Conservation (phyloP, 1,140 invertebrate species). For the Drosophila lacertosa region DNA sequence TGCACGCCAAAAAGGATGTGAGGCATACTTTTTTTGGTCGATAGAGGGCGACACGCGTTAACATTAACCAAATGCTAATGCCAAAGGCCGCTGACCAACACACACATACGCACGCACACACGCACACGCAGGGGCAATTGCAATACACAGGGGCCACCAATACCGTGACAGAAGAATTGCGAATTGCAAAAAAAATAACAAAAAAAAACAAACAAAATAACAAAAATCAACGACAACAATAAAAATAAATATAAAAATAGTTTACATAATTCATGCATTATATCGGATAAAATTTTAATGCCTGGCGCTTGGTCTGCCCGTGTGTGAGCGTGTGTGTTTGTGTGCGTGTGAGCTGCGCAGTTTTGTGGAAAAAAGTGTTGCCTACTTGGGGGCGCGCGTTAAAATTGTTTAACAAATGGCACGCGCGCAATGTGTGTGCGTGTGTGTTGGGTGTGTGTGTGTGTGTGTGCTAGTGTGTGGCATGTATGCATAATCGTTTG, state of each 20-base stretch:
- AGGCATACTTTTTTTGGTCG: constrained; percentile 50
- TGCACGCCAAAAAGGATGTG: constrained; percentile 32
- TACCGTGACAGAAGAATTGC: constrained; percentile 58
- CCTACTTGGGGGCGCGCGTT: constrained; percentile 74
- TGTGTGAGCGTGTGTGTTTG: constrained; percentile 11
- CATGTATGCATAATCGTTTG: constrained; percentile 62
- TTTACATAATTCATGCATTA: constrained; percentile 81
- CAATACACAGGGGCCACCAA: constrained; percentile 49
- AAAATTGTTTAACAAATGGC: constrained; percentile 79
- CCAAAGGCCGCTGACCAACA: constrained; percentile 57
- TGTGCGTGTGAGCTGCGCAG: constrained; percentile 36
- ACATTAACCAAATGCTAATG: constrained; percentile 81
- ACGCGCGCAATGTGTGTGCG: constrained; percentile 63
- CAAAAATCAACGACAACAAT: constrained; percentile 63
- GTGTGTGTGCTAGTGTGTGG: constrained; percentile 14
- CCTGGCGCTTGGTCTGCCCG: constrained; percentile 24
- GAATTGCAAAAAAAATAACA: constrained; percentile 37
- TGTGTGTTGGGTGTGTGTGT: constrained; percentile 26
- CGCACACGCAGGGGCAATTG: constrained; percentile 41
- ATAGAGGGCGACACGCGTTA: constrained; percentile 60
- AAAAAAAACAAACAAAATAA: constrained; percentile 51
- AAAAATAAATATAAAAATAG: constrained; percentile 78
- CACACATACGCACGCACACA: constrained; percentile 13
- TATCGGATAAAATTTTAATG: constrained; percentile 81
- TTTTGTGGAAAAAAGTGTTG: constrained; percentile 49